Percentiles rank a stretch among this genome's conserved stretches.
These are phyloP conservation scores for Drosophila nebulosa DNA, from an alignment of 1,140 invertebrate genomes.

Conservation along the genomic window DNA sequence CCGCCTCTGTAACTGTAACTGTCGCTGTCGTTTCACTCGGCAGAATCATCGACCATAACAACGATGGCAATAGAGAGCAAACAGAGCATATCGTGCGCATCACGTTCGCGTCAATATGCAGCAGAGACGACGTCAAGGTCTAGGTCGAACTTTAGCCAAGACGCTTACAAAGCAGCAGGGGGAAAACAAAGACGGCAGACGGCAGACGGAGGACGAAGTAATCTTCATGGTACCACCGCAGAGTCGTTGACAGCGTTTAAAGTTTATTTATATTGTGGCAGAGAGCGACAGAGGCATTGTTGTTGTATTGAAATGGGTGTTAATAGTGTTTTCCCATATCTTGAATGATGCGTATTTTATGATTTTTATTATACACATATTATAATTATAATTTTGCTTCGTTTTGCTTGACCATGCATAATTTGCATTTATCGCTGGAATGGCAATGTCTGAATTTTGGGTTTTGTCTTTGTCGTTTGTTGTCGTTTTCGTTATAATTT, in stretches of 20 bases:
- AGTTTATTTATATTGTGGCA: constrained; percentile 28
- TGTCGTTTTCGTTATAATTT: constrained; percentile 45
- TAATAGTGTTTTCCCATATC: not conserved
- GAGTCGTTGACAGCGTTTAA: constrained; percentile 62
- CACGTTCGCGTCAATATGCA: constrained; percentile 22
- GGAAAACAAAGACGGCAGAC: not conserved
- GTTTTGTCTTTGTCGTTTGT: not conserved
- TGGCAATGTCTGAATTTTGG: constrained; percentile 5
- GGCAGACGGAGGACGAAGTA: too few relatives aligned
- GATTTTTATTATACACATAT: constrained; percentile 35
- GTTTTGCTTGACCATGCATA: not conserved
- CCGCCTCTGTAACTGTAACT: constrained; percentile 5
- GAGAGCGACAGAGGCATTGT: constrained; percentile 9
- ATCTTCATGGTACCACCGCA: not conserved
- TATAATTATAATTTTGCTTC: constrained; percentile 23
- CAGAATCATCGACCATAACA: constrained; percentile 5
- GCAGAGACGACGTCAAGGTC: constrained; percentile 48
- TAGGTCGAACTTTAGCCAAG: constrained; percentile 53
- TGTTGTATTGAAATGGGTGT: not conserved
- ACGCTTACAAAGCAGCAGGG: not conserved
- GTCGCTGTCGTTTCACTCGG: not conserved
- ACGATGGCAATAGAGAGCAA: constrained; percentile 15
- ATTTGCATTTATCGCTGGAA: constrained; percentile 5
- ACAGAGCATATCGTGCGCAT: constrained; percentile 48
- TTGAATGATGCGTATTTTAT: constrained; percentile 39